Evolutionary conservation across 1,140 invertebrate species (phyloP).

Genomic region (Diorhabda sublineata): DNA sequence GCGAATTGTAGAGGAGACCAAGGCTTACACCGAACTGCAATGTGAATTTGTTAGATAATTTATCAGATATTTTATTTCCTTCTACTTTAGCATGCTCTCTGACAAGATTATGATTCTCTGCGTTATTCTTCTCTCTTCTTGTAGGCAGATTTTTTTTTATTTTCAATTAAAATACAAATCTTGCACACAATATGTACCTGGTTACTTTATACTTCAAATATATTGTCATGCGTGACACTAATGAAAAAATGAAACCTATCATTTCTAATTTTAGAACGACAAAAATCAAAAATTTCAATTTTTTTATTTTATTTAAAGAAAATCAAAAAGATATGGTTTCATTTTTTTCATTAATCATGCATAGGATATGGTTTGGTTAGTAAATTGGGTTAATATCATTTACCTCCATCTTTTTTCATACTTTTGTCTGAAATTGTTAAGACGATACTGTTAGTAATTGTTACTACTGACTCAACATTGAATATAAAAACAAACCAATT

Average conservation of each 20-base stretch:
- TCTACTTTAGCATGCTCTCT: too few species aligned
- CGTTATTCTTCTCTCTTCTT: too few species aligned
- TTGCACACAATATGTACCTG: too few species aligned
- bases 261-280: neutral
- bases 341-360: constrained; percentile 16
- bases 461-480: neutral
- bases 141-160: too few species aligned
- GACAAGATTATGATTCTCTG: too few species aligned
- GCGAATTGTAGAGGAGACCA: too few species aligned
- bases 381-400: constrained; percentile 28
- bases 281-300: neutral
- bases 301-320: neutral
- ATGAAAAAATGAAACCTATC: neutral
- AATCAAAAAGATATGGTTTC: constrained; percentile 8
- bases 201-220: neutral
- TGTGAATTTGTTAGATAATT: too few species aligned
- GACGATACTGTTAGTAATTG: constrained; percentile 25
- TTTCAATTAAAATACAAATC: too few species aligned
- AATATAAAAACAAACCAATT: too few species aligned
- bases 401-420: constrained; percentile 72
- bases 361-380: constrained; percentile 7
- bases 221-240: neutral
- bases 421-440: constrained; percentile 60
- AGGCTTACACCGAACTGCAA: too few species aligned
- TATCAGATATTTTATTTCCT: too few species aligned